Evolutionary conservation across 2,888 invertebrate species (phyloP).

Genomic region (Cryptus viduatorius): DNA sequence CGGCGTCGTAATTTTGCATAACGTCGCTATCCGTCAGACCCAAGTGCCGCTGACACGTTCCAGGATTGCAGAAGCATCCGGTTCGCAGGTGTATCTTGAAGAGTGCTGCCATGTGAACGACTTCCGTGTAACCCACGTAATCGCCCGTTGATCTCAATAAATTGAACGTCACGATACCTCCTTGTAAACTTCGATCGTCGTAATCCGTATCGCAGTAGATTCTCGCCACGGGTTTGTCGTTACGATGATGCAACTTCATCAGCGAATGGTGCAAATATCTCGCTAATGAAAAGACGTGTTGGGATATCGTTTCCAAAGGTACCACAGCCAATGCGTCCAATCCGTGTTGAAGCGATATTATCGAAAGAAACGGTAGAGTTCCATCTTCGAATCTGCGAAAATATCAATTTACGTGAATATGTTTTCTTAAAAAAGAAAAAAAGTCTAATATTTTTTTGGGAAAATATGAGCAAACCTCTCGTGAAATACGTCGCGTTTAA

Average conservation of each 20-base stretch:
- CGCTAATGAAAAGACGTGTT: conserved; percentile 92
- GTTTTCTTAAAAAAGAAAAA: conserved; percentile 16
- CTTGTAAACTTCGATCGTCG: conserved; percentile 88
- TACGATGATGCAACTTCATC: conserved; percentile 88
- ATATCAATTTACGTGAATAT: neutral
- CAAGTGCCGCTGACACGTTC: conserved; percentile 95
- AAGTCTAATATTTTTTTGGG: neutral
- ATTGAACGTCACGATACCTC: conserved; percentile 96
- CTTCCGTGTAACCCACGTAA: conserved; percentile 95
- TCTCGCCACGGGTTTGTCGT: conserved; percentile 89
- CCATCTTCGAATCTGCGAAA: conserved; percentile 96
- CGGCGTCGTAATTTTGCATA: conserved; percentile 92
- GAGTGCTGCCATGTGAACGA: conserved; percentile 94
- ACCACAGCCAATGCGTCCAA: conserved; percentile 89
- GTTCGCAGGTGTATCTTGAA: conserved; percentile 95
- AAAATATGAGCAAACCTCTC: conserved; percentile 88
- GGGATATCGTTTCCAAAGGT: conserved; percentile 88
- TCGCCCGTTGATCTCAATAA: conserved; percentile 91
- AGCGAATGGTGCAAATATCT: conserved; percentile 90
- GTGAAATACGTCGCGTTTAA: conserved; percentile 89
- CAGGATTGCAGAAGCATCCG: conserved; percentile 99
- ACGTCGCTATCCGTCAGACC: conserved; percentile 89
- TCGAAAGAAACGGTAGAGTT: conserved; percentile 94
- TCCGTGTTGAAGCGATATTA: conserved; percentile 93
- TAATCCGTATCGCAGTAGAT: conserved; percentile 92